Evolutionary conservation across 2,888 invertebrate species (phyloP), one percentile per base, ranked within the genome.

Genomic region (Yponomeuta cagnagella): DNA sequence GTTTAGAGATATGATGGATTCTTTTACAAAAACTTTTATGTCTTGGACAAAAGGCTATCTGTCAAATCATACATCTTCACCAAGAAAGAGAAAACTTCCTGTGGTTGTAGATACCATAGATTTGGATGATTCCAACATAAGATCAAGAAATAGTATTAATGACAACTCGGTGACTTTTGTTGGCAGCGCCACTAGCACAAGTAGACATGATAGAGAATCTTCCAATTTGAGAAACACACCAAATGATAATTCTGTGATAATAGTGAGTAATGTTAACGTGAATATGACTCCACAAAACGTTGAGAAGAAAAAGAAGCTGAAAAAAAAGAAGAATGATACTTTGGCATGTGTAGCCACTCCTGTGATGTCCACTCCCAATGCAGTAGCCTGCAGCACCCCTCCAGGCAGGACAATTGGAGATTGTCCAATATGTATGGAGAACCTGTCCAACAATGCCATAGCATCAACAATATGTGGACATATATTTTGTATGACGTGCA

Each of bases 381-480:
- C 1, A 15, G 52, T 12, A 65, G 10, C 5, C 6, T 6, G 43
- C 43, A 43, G 43, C 48, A 68, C 23, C 68, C 10, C 68, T 33
- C 63, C n/a, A 63, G 65, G 48, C 43, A 72, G 73, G 68, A 71
- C 30, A 69, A 64, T 83, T 70, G 81, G 83, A 8, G 82, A 83
- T 52, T 87, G 87, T 70, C 86, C 86, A 23, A 86, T 87, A 63
- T 87, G 87, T 72, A 78, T 86, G 77, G 86, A 86, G 1, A 76
- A 72, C 68, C 74, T 86, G 10, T 70, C 75, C n/a, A 76, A 72
- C 15, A 77, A 73, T 65, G 63, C 74, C 5, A 75, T 86, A 15
- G 86, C 79, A 63, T 84, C 86, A 43, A 87, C 87, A 30, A 75
- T 81, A 65, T 87, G 86, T 77, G 87, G 87, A 1, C 87, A 87